Conservation (phyloP, 2,888 invertebrate genomes). For the Pristionchus exspectatus region DNA sequence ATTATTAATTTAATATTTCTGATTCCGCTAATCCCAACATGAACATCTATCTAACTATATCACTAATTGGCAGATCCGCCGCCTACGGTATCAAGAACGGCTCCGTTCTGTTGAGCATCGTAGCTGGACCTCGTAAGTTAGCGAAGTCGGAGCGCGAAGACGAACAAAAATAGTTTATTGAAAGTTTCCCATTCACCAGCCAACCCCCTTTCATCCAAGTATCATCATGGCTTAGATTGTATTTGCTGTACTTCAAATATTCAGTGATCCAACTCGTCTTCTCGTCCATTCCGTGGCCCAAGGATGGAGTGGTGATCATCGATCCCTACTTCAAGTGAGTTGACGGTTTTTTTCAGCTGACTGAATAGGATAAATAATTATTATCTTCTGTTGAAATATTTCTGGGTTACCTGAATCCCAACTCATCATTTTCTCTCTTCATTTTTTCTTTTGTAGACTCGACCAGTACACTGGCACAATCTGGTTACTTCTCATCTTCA, state of each 20-base stretch:
- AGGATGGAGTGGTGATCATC: neutral
- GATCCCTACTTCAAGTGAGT: neutral
- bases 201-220: too few species aligned
- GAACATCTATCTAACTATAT: too few species aligned
- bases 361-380: too few species aligned
- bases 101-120: neutral
- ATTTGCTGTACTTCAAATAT: neutral
- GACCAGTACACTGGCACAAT: neutral
- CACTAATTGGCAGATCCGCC: neutral
- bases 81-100: constrained; percentile 38
- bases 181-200: too few species aligned
- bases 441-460: neutral
- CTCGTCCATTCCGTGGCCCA: neutral
- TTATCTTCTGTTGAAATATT: too few species aligned
- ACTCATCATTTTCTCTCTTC: too few species aligned
- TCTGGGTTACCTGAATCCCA: too few species aligned
- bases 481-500: constrained; percentile 1
- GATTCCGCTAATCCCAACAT: too few species aligned
- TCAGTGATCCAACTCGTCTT: neutral
- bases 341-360: too few species aligned
- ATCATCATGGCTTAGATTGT: too few species aligned
- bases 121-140: neutral
- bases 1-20: neutral
- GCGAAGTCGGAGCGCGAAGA: too few species aligned
- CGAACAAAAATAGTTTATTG: too few species aligned